Percentiles rank a stretch among this genome's conserved stretches.
phyloP scores from a whole-genome alignment of 37 sponge, comb jelly and placozoan genomes.

The Haliclona indistincta region DNA sequence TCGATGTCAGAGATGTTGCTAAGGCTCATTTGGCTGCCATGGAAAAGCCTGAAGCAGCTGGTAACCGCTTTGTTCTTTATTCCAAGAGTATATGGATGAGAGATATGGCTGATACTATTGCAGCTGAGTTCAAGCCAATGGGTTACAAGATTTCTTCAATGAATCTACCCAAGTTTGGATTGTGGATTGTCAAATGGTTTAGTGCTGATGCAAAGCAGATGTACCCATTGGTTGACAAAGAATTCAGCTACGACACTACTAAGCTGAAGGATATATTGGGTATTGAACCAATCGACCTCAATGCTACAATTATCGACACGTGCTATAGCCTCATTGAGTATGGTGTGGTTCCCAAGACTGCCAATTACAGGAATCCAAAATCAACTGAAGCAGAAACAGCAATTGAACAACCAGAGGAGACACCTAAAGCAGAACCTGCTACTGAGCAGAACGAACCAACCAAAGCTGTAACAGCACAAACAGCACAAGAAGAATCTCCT shows the following conservation, averaged over 20 bases:
- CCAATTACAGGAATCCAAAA: slow-evolving; percentile 10
- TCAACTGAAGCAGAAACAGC: background rate
- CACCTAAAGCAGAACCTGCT: background rate
- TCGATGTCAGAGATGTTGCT: slow-evolving; percentile 93
- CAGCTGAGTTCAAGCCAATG: slow-evolving; percentile 58
- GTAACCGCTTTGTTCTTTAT: slow-evolving; percentile 53
- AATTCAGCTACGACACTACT: slow-evolving; percentile 20
- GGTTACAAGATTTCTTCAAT: slow-evolving; percentile 45
- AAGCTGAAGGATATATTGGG: slow-evolving; percentile 55
- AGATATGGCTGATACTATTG: slow-evolving; percentile 45
- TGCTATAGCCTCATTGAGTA: slow-evolving; percentile 61
- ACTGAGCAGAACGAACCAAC: slow-evolving; percentile 1
- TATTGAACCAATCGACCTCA: slow-evolving; percentile 31
- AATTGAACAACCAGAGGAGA: background rate
- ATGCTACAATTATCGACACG: slow-evolving; percentile 55
- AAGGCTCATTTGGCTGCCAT: slow-evolving; percentile 82
- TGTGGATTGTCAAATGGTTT: slow-evolving; percentile 9
- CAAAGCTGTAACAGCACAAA: background rate
- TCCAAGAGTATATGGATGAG: no score
- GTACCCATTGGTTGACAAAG: slow-evolving; percentile 1
- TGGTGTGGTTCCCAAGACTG: slow-evolving; percentile 44
- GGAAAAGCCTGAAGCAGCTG: slow-evolving; percentile 69
- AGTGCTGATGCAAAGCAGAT: background rate
- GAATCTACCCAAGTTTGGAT: background rate
- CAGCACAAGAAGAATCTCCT: background rate